These are phyloP conservation scores for Cotesia chilonis DNA, from an alignment of 1,140 invertebrate species.

Conservation along the genomic window DNA sequence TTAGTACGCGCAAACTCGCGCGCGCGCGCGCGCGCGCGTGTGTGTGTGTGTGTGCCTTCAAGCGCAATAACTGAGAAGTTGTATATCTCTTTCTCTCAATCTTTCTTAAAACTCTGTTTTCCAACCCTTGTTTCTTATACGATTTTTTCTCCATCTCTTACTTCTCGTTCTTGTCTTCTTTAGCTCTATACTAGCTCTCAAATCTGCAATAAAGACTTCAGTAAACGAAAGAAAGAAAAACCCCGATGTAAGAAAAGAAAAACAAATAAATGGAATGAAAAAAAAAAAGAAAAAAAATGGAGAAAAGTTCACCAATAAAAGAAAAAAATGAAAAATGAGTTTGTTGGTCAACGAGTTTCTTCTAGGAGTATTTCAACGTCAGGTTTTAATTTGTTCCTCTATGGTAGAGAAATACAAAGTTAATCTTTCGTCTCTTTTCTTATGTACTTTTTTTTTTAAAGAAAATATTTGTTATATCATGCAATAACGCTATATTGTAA, in stretches of 20 bases:
- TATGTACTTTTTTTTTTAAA: conserved; percentile 18
- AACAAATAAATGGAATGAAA: conserved; percentile 2
- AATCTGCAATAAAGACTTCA: conserved; percentile 36
- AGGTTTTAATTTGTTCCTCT: conserved; percentile 29
- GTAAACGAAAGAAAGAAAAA: conserved; percentile 17
- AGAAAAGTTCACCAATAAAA: not conserved
- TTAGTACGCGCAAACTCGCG: not conserved
- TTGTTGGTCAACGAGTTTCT: conserved; percentile 37
- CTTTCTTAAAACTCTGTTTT: conserved; percentile 29
- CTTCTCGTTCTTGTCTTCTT: conserved; percentile 20
- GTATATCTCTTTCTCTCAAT: conserved; percentile 20
- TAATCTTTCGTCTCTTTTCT: conserved; percentile 26
- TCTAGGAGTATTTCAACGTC: conserved; percentile 28
- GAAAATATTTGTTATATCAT: not conserved
- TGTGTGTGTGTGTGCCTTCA: conserved; percentile 45
- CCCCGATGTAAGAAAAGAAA: conserved; percentile 3
- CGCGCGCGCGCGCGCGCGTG: not conserved
- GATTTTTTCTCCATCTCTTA: conserved; percentile 7
- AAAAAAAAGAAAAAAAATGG: conserved; percentile 28
- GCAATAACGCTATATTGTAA: not conserved
- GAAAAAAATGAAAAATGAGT: conserved; percentile 30
- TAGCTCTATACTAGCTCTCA: conserved; percentile 19
- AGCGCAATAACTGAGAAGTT: conserved; percentile 49
- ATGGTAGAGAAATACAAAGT: not conserved
- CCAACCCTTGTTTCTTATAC: conserved; percentile 26